Percentiles rank a stretch among this genome's conserved stretches.
These are phyloP conservation scores for Bruchidius siliquastri DNA, from an alignment of 2,888 invertebrate genomes.

Conservation along the genomic window DNA sequence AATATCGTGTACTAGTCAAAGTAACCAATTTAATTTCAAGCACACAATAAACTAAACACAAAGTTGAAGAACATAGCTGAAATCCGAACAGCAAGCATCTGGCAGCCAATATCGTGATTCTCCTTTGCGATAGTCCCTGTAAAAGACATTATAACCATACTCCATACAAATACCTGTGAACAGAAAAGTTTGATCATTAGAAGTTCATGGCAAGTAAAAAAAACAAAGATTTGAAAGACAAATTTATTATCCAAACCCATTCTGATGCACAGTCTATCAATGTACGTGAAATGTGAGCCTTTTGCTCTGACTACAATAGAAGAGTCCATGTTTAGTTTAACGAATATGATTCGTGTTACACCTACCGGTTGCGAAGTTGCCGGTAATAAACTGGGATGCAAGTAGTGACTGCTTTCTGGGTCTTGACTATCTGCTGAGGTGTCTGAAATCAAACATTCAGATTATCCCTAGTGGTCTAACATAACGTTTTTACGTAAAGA, in stretches of 20 bases:
- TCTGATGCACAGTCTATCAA: constrained; percentile 14
- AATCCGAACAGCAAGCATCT: neutral
- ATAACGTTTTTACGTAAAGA: neutral
- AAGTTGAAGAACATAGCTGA: neutral
- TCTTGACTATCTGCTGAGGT: constrained; percentile 11
- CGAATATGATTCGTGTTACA: constrained; percentile 37
- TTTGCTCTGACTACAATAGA: constrained; percentile 25
- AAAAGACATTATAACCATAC: constrained; percentile 8
- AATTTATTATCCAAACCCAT: constrained; percentile 48
- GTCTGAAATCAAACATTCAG: constrained; percentile 3
- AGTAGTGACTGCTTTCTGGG: constrained; percentile 58
- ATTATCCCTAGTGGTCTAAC: neutral
- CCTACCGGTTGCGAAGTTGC: constrained; percentile 62
- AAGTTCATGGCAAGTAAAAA: constrained; percentile 31
- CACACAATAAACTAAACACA: neutral
- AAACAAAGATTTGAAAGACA: constrained; percentile 21
- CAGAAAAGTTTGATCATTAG: constrained; percentile 40
- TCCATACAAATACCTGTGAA: constrained; percentile 35
- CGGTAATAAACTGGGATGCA: constrained; percentile 76
- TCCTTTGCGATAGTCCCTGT: neutral
- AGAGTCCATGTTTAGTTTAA: constrained; percentile 23
- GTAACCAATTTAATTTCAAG: neutral
- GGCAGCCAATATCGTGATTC: neutral
- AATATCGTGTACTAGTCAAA: no score
- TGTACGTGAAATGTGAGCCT: constrained; percentile 13